Conservation (phyloP, 2,888 invertebrate species). For the Blomia tropicalis region DNA sequence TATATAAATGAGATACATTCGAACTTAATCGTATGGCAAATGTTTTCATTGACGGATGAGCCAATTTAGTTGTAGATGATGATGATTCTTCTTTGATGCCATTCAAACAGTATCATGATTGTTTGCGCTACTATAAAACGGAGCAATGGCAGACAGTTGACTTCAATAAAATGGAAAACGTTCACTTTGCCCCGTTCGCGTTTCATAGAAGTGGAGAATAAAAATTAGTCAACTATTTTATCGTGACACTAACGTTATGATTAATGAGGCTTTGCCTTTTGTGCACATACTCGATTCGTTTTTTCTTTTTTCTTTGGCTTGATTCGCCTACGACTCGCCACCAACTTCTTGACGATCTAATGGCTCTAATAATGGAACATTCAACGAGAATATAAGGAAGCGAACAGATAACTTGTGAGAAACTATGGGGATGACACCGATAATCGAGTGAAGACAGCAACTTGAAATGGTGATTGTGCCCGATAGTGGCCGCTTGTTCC, state of each 20-base stretch:
- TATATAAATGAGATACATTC: constrained; percentile 5
- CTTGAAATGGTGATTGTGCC: constrained; percentile 1
- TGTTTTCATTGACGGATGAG: not conserved
- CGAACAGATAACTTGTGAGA: not conserved
- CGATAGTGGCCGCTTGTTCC: no score
- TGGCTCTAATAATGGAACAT: constrained; percentile 12
- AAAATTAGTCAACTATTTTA: constrained; percentile 13
- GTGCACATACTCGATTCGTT: no score
- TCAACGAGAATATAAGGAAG: not conserved
- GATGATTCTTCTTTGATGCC: no score
- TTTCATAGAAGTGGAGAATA: constrained; percentile 8
- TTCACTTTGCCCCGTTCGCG: no score
- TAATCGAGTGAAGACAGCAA: constrained; percentile 14
- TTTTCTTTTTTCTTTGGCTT: no score
- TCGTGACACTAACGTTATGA: constrained; percentile 14
- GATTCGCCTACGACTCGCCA: no score
- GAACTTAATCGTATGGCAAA: constrained; percentile 15
- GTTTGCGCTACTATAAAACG: no score
- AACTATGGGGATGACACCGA: constrained; percentile 2
- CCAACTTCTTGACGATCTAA: constrained; percentile 8
- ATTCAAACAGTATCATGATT: no score
- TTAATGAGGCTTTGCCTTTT: constrained; percentile 4
- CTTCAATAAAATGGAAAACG: no score
- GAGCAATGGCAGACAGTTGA: no score
- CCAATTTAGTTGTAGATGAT: constrained; percentile 5